Conservation (phyloP, 2,888 invertebrate genomes). For the Caenorhabditis sp. region DNA sequence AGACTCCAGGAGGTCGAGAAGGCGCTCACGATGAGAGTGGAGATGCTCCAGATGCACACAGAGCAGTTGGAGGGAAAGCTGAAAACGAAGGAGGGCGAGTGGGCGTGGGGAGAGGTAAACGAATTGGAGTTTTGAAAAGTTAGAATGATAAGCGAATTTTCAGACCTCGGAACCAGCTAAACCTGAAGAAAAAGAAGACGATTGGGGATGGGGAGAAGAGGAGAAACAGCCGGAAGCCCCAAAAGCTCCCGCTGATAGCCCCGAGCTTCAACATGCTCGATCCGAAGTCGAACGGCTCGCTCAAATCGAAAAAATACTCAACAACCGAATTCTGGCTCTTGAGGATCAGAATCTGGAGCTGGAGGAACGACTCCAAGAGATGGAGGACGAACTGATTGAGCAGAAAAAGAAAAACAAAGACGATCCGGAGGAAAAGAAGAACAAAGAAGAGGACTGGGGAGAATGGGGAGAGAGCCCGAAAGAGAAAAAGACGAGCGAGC, state of each 20-base stretch:
- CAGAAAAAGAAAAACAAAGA: slow-evolving; percentile 16
- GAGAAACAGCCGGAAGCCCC: not conserved
- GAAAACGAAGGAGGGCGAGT: slow-evolving; percentile 9
- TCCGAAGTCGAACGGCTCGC: slow-evolving; percentile 36
- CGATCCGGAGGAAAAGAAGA: not conserved
- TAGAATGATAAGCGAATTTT: no score
- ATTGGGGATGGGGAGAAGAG: slow-evolving; percentile 29
- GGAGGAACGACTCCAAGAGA: slow-evolving; percentile 54
- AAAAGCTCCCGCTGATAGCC: not conserved
- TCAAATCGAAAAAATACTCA: slow-evolving; percentile 56
- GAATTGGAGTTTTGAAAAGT: not conserved
- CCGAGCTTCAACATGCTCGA: slow-evolving; percentile 5
- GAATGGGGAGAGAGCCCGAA: no score
- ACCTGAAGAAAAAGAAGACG: slow-evolving; percentile 7
- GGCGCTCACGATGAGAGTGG: slow-evolving; percentile 16
- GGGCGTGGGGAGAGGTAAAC: slow-evolving; percentile 26
- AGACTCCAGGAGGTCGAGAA: slow-evolving; percentile 21
- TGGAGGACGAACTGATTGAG: slow-evolving; percentile 47
- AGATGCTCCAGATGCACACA: slow-evolving; percentile 16
- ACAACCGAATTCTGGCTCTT: slow-evolving; percentile 52
- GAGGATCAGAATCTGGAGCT: slow-evolving; percentile 59
- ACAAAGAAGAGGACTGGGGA: slow-evolving; percentile 19
- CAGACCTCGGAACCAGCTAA: not conserved
- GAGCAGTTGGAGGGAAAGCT: slow-evolving; percentile 19
- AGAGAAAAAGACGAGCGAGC: slow-evolving; percentile 2